phyloP scores from a whole-genome alignment of 1,140 invertebrate species.

The Dinoponera quadriceps region DNA sequence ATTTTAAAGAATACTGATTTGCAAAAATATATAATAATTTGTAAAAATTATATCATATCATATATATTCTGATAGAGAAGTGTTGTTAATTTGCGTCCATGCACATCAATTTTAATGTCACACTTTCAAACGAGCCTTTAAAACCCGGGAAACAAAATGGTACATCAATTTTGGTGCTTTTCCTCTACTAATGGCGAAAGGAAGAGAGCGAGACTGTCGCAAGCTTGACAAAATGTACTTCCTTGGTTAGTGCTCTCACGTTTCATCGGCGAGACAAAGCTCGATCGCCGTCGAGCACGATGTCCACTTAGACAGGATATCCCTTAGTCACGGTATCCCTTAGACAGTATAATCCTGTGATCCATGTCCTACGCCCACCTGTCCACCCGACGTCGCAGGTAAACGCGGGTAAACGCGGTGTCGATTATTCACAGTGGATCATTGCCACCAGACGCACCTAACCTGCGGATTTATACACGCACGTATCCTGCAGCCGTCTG shows the following conservation, averaged over 20 bases:
- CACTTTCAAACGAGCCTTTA: too few relatives aligned
- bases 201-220: background rate
- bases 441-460: conserved; percentile 43
- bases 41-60: too few relatives aligned
- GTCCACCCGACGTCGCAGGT: conserved; percentile 64
- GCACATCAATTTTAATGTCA: too few relatives aligned
- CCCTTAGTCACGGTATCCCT: conserved; percentile 30
- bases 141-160: too few relatives aligned
- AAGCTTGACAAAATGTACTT: background rate
- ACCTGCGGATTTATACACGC: conserved; percentile 33
- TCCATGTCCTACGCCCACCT: conserved; percentile 66
- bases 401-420: conserved; percentile 64
- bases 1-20: too few relatives aligned
- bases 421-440: conserved; percentile 72
- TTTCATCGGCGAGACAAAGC: conserved; percentile 39
- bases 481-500: conserved; percentile 3
- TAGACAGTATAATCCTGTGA: conserved; percentile 62
- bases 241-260: background rate
- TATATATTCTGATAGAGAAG: too few relatives aligned
- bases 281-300: background rate
- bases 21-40: too few relatives aligned
- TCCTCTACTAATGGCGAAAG: too few relatives aligned
- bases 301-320: conserved; percentile 47
- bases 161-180: too few relatives aligned
- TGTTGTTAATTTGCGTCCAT: too few relatives aligned